Percentiles rank a stretch among this genome's conserved stretches.
These are phyloP conservation scores for Drymodes brunneopygia DNA, from an alignment of 2,113 vertebrate species.

Conservation along the genomic window DNA sequence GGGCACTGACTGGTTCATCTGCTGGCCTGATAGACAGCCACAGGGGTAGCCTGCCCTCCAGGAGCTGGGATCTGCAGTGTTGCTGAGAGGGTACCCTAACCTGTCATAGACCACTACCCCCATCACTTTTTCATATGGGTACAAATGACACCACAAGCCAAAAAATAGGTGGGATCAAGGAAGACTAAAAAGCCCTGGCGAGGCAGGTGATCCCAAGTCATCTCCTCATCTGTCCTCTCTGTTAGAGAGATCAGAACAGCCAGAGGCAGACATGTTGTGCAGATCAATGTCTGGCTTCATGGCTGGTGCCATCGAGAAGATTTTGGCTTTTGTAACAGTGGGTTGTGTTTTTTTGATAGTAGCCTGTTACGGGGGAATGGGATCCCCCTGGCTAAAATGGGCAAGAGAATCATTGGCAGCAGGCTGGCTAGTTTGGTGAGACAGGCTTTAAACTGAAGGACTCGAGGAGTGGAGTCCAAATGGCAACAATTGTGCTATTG, in stretches of 20 bases:
- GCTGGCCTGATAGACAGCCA: not conserved
- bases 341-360: not conserved
- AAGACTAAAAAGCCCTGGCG: not conserved
- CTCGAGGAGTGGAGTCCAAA: accelerated
- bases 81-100: not conserved
- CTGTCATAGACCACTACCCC: not conserved
- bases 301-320: accelerated
- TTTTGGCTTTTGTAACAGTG: not conserved
- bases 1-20: not conserved
- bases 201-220: not conserved
- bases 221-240: no score
- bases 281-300: not conserved
- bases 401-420: not conserved
- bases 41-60: not conserved
- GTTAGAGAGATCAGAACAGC: not conserved
- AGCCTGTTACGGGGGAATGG: not conserved
- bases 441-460: not conserved
- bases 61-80: not conserved
- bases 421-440: not conserved
- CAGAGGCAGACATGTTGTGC: not conserved
- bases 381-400: not conserved
- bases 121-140: not conserved
- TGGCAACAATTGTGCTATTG: not conserved
- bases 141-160: not conserved
- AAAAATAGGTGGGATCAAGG: not conserved